These are phyloP conservation scores for Drosophila quinaria DNA, from an alignment of 2,888 invertebrate genomes.

Conservation along the genomic window DNA sequence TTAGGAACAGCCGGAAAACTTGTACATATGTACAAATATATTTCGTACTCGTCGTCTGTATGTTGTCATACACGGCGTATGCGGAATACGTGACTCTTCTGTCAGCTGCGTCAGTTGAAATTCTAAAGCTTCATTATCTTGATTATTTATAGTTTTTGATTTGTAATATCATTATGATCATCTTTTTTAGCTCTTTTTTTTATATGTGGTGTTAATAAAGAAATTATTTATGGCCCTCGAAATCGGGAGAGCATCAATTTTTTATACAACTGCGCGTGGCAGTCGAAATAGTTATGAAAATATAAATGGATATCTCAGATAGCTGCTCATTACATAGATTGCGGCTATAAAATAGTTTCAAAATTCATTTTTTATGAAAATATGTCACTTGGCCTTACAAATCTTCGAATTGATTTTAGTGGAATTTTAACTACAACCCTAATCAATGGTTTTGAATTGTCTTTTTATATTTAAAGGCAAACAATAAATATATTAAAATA, in stretches of 20 bases:
- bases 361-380: background rate
- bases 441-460: too few relatives aligned
- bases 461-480: too few relatives aligned
- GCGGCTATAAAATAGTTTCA: background rate
- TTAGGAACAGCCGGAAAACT: slow-evolving; percentile 49
- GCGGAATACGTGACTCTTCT: slow-evolving; percentile 63
- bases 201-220: slow-evolving; percentile 51
- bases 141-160: slow-evolving; percentile 14
- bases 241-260: background rate
- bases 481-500: too few relatives aligned
- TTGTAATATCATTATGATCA: slow-evolving; percentile 6
- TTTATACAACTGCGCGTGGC: slow-evolving; percentile 21
- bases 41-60: slow-evolving; percentile 3
- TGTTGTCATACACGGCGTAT: slow-evolving; percentile 70
- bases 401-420: background rate
- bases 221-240: slow-evolving; percentile 39
- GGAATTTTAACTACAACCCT: background rate
- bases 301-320: background rate
- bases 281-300: slow-evolving; percentile 19
- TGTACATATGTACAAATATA: background rate
- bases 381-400: background rate
- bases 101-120: slow-evolving; percentile 38
- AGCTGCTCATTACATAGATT: background rate
- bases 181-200: slow-evolving; percentile 7
- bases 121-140: slow-evolving; percentile 25